phyloP scores from a whole-genome alignment of 2,113 vertebrate genomes.

The Actinemys pallida region DNA sequence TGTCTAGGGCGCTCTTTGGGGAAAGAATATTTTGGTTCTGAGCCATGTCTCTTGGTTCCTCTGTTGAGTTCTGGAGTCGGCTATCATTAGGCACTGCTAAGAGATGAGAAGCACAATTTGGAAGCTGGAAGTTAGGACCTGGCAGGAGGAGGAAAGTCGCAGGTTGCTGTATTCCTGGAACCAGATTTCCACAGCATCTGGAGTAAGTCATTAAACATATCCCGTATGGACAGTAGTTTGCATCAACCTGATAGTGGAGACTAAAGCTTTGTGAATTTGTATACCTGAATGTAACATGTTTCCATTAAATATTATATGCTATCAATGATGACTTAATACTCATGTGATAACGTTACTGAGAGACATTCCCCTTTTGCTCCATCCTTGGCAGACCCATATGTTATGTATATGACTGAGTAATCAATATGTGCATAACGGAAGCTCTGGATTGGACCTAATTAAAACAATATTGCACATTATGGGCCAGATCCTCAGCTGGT shows the following conservation, averaged over 20 bases:
- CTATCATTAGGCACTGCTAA: constrained; percentile 41
- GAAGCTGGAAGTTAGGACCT: constrained; percentile 13
- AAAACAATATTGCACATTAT: background rate
- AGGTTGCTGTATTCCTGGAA: constrained; percentile 60
- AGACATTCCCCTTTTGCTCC: constrained; percentile 7
- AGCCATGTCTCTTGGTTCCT: constrained; percentile 35
- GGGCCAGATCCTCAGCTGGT: constrained; percentile 30
- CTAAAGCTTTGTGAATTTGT: constrained; percentile 50
- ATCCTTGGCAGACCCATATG: background rate
- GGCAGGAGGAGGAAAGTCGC: constrained; percentile 1
- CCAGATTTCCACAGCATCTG: constrained; percentile 66
- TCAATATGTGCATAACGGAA: background rate
- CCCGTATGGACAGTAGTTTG: constrained; percentile 65
- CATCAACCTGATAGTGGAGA: constrained; percentile 65
- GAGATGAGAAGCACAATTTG: constrained; percentile 44
- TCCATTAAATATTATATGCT: constrained; percentile 38
- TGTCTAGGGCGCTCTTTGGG: constrained; percentile 20
- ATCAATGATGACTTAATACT: constrained; percentile 16
- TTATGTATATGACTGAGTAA: constrained; percentile 37
- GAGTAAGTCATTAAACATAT: constrained; percentile 67
- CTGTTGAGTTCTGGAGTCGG: constrained; percentile 34
- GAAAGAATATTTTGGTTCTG: constrained; percentile 31
- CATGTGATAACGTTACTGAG: constrained; percentile 11
- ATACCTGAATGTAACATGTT: constrained; percentile 41
- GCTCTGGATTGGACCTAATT: constrained; percentile 9